These are phyloP conservation scores for Coregonus ussuriensis DNA, from an alignment of 2,797 vertebrate species.

Conservation along the genomic window DNA sequence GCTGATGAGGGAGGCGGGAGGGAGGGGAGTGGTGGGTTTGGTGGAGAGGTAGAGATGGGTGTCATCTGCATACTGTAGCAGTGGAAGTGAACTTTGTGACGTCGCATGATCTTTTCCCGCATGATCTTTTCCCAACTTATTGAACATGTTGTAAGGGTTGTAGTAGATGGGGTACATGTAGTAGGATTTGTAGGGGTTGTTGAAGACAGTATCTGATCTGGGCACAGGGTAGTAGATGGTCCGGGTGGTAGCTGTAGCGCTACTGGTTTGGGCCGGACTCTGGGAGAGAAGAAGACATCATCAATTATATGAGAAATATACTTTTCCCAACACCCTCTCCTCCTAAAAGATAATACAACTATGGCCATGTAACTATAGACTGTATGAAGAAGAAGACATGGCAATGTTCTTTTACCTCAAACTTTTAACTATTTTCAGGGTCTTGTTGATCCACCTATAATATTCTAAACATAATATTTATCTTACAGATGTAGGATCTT, in stretches of 20 bases:
- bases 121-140: too few species aligned
- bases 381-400: neutral
- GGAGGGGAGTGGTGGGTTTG: neutral
- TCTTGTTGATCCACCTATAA: neutral
- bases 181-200: neutral
- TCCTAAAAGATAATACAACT: neutral
- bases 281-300: neutral
- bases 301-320: neutral
- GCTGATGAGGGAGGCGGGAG: too few species aligned
- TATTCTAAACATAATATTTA: neutral
- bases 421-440: neutral
- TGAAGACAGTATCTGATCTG: neutral
- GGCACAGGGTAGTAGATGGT: constrained; percentile 6
- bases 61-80: too few species aligned
- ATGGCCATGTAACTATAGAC: neutral
- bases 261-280: neutral
- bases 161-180: neutral
- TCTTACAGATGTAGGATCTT: too few species aligned
- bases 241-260: neutral
- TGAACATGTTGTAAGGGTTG: neutral
- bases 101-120: too few species aligned
- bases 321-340: neutral
- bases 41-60: too few species aligned
- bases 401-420: neutral
- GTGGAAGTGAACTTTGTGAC: too few species aligned